Evolutionary conservation across 1,140 invertebrate species (phyloP), one percentile per base, ranked within the genome.

Genomic region (Eumaeus atala): DNA sequence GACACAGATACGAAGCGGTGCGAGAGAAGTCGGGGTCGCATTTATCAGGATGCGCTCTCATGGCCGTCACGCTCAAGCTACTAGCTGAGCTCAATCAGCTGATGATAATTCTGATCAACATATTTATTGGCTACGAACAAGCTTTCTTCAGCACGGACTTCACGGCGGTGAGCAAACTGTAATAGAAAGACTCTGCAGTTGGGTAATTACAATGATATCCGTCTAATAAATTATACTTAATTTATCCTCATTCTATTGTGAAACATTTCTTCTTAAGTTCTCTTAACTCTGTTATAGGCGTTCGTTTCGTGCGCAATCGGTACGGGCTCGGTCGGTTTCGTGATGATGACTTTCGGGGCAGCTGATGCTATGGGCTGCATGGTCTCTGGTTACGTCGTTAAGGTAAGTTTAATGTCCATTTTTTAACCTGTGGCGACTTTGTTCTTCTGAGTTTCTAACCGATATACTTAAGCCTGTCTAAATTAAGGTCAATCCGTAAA

Each of bases 61-160:
- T 96, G 8, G 89, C 91, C 0, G 93, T 95, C 0, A 97, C 95
- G 0, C 74, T 95, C n/a, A 92, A 91, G 70, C 91, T 97, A 44
- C 75, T 96, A 50, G 89, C 90, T 56, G 93, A 95, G 67, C 91
- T 91, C 9, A 92, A 93, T 59, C 95, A 97, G 77, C 79, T 97
- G 9, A 87, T 98, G 48, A 90, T 98, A 63, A 90, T 98, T 53
- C 94, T 94, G 1, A 91, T 98, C n/a, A 98, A 95, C 9, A 92
- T 97, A 65, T 98, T 96, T 81, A 95, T 96, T 66, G 97, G 97
- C 0, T 89, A 96, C 33, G 95, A 97, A 76, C 96, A 98, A 86
- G 96, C 95, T 0, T 98, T 97, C 80, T 90, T 97, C 38, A 92
- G 94, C 9, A 95, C 95, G 10, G 95, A 98, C 78, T 98, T 92